A percentile compares a stretch with the other conserved stretches of the same genome.
Evolutionary conservation across 2,797 vertebrate species (phyloP).

Genomic region (Crenuchus spilurus): DNA sequence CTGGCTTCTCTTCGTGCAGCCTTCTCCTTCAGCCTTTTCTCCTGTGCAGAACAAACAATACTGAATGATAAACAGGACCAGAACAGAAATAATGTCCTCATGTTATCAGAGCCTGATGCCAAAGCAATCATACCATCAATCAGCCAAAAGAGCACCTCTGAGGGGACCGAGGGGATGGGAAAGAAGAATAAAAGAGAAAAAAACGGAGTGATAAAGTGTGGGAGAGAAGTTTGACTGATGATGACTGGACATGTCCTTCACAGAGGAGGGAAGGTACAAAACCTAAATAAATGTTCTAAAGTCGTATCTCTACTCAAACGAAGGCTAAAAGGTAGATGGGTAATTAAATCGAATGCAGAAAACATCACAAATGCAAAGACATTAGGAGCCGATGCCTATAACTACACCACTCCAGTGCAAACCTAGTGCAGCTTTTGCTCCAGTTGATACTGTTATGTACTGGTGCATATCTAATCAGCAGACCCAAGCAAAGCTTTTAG

Average conservation of each 20-base stretch:
- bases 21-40: slow-evolving; percentile 64
- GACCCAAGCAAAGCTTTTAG: slow-evolving; percentile 32
- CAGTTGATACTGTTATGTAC: not conserved
- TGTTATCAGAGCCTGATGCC: slow-evolving; percentile 3
- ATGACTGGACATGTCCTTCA: slow-evolving; percentile 1
- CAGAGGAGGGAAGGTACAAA: slow-evolving; percentile 6
- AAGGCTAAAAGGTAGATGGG: not conserved
- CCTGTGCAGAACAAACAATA: slow-evolving; percentile 49
- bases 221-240: not conserved
- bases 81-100: slow-evolving; percentile 1
- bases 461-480: slow-evolving; percentile 15
- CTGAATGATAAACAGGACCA: slow-evolving; percentile 35
- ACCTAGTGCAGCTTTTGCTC: not conserved
- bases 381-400: not conserved
- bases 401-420: not conserved
- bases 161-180: not conserved
- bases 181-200: not conserved
- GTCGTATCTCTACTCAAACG: not conserved
- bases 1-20: slow-evolving; percentile 57
- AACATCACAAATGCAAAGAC: not conserved
- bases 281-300: not conserved
- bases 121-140: slow-evolving; percentile 36
- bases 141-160: slow-evolving; percentile 4
- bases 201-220: not conserved
- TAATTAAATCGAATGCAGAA: not conserved